Conservation (phyloP, 1,140 invertebrate genomes). For the Oreohelix idahoensis region DNA sequence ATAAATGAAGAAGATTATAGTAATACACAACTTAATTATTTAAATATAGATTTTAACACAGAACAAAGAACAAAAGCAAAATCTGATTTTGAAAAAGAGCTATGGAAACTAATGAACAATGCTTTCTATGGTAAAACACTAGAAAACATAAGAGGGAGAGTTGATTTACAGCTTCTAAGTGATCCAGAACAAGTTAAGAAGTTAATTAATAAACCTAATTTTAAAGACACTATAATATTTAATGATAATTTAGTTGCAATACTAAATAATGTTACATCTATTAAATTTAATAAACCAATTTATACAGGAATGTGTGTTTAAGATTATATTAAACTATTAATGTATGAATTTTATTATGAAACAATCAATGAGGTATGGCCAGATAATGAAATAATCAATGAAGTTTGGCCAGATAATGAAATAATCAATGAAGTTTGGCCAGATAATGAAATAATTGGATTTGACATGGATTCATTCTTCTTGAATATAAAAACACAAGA, state of each 20-base stretch:
- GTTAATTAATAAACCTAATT: neutral
- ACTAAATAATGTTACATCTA: neutral
- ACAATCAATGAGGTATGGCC: neutral
- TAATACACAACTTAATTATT: conserved; percentile 7
- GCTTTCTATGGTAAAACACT: conserved; percentile 64
- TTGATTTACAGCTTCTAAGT: neutral
- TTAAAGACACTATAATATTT: neutral
- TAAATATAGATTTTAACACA: conserved; percentile 50
- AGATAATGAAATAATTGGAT: conserved; percentile 35
- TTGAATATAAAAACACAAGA: conserved; percentile 28
- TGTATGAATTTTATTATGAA: conserved; percentile 2
- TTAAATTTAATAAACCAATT: conserved; percentile 7
- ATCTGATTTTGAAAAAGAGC: conserved; percentile 70
- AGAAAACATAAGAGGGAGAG: conserved; percentile 41
- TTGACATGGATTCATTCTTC: conserved; percentile 13
- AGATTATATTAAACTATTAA: neutral
- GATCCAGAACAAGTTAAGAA: neutral
- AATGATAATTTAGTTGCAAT: neutral
- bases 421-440: no score
- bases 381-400: no score
- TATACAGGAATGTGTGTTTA: neutral
- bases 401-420: no score
- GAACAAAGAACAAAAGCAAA: conserved; percentile 64
- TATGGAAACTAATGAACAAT: conserved; percentile 74
- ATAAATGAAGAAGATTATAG: conserved; percentile 21